Base-by-base conservation (phyloP, 2,113 vertebrate species). In the Cynoglossus semilaevis region DNA sequence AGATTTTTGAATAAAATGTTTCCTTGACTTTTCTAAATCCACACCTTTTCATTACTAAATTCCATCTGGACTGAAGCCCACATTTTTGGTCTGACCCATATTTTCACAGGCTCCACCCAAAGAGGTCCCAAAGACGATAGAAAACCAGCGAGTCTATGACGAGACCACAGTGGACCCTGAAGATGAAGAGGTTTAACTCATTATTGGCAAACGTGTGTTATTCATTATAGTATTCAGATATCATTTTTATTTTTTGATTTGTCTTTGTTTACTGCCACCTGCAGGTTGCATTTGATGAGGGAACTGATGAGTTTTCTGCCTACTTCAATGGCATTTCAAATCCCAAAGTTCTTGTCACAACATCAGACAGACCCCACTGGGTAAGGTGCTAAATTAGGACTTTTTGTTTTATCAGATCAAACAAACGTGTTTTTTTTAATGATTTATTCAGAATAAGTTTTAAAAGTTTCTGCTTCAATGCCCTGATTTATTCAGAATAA, bases 261-360 rank as follows among this genome's bases (percentile, higher is more conserved):
- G 19, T 7, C 46, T 42, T 15, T 48, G 38, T 10, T 29, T 29
- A 6, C 65, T 17, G 68, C 62, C 50, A 2, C 48, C 78, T 79
- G 10, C 63, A 99, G 96, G 91, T 99, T 73, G 92, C 94, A 62
- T 98, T 94, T 76, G 97, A 99, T 67, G 96, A 98, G 83, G 93
- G 91, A 76, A 98, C 95, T 8, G 97, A 99, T 91, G 97, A 99
- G 82, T 99, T 99, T 88, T 93, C 95, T 45, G 88, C 96, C 14
- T 98, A 99, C 66, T 99, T 99, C 72, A 97, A 95, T 13, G 92
- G 92, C 56, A 81, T 97, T 44, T 94, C 92, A 2, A 92, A 93
- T 81, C 97, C 97, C n/a, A 98, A 97, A 90, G 96, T 99, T 70
- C 94, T 99, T 49, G 98, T 99, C 73, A 99, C 96, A 17, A 99